Conservation (phyloP, 2,113 vertebrate genomes). For the Ia io region DNA sequence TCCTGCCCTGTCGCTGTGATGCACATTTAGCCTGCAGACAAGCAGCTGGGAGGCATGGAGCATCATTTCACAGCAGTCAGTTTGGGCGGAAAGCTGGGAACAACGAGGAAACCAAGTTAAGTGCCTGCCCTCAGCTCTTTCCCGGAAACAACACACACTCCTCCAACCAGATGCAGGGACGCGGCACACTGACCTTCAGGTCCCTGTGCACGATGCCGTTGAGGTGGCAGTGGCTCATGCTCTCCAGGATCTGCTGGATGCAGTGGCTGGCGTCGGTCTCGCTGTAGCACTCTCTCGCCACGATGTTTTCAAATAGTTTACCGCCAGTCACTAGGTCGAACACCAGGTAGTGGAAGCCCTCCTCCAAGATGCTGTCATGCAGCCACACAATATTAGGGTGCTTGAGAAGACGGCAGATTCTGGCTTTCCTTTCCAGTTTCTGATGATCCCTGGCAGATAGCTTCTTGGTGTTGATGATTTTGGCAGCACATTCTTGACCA, state of each 20-base stretch:
- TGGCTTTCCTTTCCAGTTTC: too few species aligned
- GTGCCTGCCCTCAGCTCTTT: conserved; percentile 80
- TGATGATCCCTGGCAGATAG: conserved; percentile 89
- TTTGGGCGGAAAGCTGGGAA: not conserved
- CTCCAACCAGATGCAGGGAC: conserved; percentile 76
- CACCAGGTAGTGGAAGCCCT: conserved; percentile 91
- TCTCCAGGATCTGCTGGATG: conserved; percentile 99
- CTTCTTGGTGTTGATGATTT: conserved; percentile 99
- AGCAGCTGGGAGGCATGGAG: conserved; percentile 78
- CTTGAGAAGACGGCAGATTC: too few species aligned
- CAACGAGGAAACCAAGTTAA: conserved; percentile 70
- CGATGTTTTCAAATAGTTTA: too few species aligned
- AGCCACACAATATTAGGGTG: conserved; percentile 80
- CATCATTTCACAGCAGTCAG: too few species aligned
- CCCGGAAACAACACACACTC: conserved; percentile 54
- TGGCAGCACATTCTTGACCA: conserved; percentile 96
- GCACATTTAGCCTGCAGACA: conserved; percentile 83
- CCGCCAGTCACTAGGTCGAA: conserved; percentile 87
- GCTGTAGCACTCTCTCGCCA: too few species aligned
- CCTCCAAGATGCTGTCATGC: conserved; percentile 92
- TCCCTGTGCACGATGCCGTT: conserved; percentile 99
- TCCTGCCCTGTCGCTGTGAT: conserved; percentile 74
- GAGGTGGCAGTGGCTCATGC: conserved; percentile 98
- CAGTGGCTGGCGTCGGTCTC: conserved; percentile 88
- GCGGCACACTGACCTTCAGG: conserved; percentile 97